Evolutionary conservation across 2,797 vertebrate species (phyloP).

Genomic region (Tadarida brasiliensis): DNA sequence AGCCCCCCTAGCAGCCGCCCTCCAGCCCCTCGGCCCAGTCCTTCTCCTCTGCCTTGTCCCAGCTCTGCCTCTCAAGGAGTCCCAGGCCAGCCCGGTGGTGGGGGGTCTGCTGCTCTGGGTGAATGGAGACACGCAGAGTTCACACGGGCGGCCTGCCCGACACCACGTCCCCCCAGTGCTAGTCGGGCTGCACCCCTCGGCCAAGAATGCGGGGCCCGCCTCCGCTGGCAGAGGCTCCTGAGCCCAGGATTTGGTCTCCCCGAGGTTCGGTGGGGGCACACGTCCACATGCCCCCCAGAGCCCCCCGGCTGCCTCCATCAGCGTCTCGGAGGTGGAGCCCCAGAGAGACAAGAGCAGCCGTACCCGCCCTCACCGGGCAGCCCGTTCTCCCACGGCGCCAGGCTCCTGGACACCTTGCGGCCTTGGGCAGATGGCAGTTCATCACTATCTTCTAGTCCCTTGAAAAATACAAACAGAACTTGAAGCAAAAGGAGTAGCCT

Average conservation of each 20-base stretch:
- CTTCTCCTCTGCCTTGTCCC: not conserved
- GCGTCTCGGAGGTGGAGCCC: not conserved
- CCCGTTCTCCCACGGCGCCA: conserved; percentile 55
- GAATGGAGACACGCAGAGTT: not conserved
- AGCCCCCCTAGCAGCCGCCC: not conserved
- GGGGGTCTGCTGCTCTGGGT: not conserved
- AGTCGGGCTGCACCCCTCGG: accelerated
- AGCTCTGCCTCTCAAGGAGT: not conserved
- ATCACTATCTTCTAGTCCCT: conserved; percentile 80
- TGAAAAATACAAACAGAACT: not conserved
- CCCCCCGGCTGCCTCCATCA: not conserved
- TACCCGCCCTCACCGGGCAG: conserved; percentile 76
- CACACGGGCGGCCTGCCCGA: not conserved
- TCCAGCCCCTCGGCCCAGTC: not conserved
- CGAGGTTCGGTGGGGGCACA: not conserved
- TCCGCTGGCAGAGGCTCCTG: not conserved
- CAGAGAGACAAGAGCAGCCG: not conserved
- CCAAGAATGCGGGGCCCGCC: not conserved
- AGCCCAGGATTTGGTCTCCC: not conserved
- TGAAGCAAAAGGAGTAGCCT: not conserved
- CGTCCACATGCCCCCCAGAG: not conserved
- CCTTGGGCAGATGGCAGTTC: conserved; percentile 77
- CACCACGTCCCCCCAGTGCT: accelerated
- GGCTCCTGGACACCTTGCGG: not conserved
- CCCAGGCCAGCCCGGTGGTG: too few species aligned